Evolutionary conservation across 2,888 invertebrate genomes (phyloP), one percentile per base, ranked within the genome.

Genomic region (Drosophila nigricruria): DNA sequence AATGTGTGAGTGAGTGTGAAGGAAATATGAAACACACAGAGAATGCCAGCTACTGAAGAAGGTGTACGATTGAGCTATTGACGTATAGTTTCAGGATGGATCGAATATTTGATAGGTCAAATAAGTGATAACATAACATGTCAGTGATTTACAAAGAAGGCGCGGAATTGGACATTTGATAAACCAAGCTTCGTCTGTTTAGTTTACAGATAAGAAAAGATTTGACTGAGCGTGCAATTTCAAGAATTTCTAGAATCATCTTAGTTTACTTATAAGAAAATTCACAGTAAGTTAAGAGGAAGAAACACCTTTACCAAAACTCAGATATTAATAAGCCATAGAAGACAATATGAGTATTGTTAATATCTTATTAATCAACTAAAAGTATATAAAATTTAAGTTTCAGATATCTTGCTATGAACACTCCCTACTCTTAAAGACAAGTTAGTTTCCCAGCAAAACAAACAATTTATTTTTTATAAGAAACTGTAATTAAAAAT

Each of bases 61-160:
- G 59, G 64, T 61, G 61, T 58, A 14, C 49, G 49, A 58, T 40
- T 27, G 10, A 18, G 23, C 27, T 47, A 43, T 47, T 54, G 67
- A 71, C 64, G 40, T 27, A 76, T 63, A 49, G 52, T 34, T 25
- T 20, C 36, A 1, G 14, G 10, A 40, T 27, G 10, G 10, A 20
- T 49, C 3, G 36, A 9, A 16, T 16, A 42, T 38, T 32, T 10
- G 27, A 27, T 34, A 4, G 10, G 25, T 42, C 4, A 5, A 54
- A n/a, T 32, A 27, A 49, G 20, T 49, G 27, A 57, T 54, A 47
- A 40, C 20, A 62, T 12, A 50, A 40, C 20, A 62, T 12, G 43
- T 38, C 16, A 38, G 12, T 0, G 18, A 0, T 2, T 40, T 3
- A 40, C 8, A 40, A 5, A n/a, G 8, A n/a, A 16, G n/a, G n/a